Base-by-base conservation (phyloP, 2,888 invertebrate species). In the Tetranychus truncatus region DNA sequence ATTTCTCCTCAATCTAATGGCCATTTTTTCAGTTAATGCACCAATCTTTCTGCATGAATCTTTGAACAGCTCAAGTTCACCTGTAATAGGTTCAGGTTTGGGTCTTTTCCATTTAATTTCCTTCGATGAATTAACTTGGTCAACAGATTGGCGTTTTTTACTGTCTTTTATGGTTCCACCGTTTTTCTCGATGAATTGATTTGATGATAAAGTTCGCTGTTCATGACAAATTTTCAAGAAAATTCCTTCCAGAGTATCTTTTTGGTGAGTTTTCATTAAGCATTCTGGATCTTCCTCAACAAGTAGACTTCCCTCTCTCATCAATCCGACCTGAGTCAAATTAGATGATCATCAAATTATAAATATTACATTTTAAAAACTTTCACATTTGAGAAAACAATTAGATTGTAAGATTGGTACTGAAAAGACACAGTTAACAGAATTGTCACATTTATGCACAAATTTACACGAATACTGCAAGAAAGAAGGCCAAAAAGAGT, bases 1-100 rank as follows among this genome's bases (percentile, higher is more conserved):
- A 72, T 77, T 77, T 72, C 77, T 67, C 34, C 76, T 74, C 45
- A 77, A 44, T 71, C 76, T 71, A 66, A 77, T 75, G 24, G 66
- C 44, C 34, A 75, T 77, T 69, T 77, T 77, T 45, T 46, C 72
- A 46, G 46, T 72, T 45, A 72, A 44, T 9, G 72, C 72, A 5
- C 45, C 15, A 45, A 72, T 44, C 20, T 72, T 44, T n/a, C 34
- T 8, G 34, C 20, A 69, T 11, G 20, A 69, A 20, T 24, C 24
- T 69, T 69, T 69, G 9, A 69, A 69, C 24, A 24, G 1, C 69
- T 69, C 24, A 11, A 11, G 20, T 69, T 24, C n/a, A 24, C n/a
- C 69, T 9, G 34, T 69, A 1, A 69, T 11, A 6, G 34, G 69
- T 55, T 6, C 55, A 15, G 55, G 55, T 55, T 15, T 55, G 2